Conservation (phyloP, 1,140 invertebrate genomes). For the Heterodera carotae region DNA sequence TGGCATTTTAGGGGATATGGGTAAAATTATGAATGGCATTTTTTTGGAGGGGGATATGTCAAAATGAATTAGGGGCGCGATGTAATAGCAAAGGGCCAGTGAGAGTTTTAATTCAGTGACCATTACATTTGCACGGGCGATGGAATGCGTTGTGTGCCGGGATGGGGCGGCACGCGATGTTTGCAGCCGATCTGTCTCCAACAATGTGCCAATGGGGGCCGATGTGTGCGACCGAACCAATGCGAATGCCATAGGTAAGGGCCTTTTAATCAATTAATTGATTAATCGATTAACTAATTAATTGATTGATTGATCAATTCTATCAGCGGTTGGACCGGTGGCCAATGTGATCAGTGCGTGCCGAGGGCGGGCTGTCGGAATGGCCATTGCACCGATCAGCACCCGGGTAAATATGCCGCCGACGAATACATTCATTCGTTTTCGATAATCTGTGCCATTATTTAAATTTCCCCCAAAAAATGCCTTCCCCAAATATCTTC, state of each 20-base stretch:
- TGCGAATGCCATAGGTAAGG: constrained; percentile 23
- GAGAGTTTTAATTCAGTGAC: constrained; percentile 7
- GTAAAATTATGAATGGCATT: too few species aligned
- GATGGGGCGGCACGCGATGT: constrained; percentile 18
- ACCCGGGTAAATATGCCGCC: neutral
- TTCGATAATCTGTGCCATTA: too few species aligned
- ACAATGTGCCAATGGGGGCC: constrained; percentile 16
- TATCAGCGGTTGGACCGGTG: constrained; percentile 25
- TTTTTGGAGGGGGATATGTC: neutral
- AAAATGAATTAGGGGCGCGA: too few species aligned
- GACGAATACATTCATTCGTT: too few species aligned
- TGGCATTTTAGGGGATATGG: neutral
- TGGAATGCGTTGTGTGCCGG: constrained; percentile 22
- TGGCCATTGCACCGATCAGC: constrained; percentile 29
- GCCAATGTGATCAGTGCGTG: constrained; percentile 19
- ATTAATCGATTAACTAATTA: neutral
- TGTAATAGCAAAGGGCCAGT: too few species aligned
- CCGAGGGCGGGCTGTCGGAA: constrained; percentile 22
- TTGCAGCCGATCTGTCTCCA: constrained; percentile 17
- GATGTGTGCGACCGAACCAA: constrained; percentile 17
- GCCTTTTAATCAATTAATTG: neutral
- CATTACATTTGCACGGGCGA: constrained; percentile 13
- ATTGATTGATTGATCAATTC: neutral
- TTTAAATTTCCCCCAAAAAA: too few species aligned
- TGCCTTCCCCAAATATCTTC: neutral